These are phyloP conservation scores for Drosophila villosipedis DNA, from an alignment of 2,888 invertebrate species.

Conservation along the genomic window DNA sequence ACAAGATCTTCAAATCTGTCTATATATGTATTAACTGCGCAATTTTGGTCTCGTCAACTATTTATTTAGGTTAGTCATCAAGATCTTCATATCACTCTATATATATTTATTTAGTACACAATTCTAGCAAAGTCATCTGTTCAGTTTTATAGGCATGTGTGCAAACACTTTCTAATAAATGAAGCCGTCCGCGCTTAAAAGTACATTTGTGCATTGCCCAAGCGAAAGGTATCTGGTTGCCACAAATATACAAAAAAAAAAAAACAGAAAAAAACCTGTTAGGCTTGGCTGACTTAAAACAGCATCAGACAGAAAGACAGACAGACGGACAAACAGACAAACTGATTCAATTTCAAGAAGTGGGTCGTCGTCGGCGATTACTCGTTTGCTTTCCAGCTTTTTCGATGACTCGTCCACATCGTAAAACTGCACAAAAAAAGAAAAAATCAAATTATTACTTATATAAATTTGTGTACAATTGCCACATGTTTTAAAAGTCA, in stretches of 20 bases:
- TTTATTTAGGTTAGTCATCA: background rate
- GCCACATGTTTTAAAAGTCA: background rate
- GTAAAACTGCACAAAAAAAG: conserved; percentile 4
- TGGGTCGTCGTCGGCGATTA: conserved; percentile 39
- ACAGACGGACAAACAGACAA: conserved; percentile 36
- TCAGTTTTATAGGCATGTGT: background rate
- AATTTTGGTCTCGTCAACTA: background rate
- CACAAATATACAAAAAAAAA: background rate
- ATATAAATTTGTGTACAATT: background rate
- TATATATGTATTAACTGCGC: background rate
- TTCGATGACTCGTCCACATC: conserved; percentile 8
- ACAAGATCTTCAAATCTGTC: background rate
- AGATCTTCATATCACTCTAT: background rate
- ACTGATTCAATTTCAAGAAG: conserved; percentile 48
- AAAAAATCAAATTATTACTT: background rate
- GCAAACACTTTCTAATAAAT: conserved; percentile 29
- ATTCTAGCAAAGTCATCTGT: background rate
- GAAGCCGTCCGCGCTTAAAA: conserved; percentile 14
- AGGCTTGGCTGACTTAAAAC: conserved; percentile 12
- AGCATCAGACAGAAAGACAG: conserved; percentile 22
- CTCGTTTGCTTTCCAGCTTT: conserved; percentile 23
- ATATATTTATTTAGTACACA: background rate
- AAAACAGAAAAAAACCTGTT: conserved; percentile 43
- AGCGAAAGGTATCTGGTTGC: conserved; percentile 44
- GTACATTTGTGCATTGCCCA: conserved; percentile 17